A percentile compares a stretch with the other conserved stretches of the same genome.
Conservation (phyloP, 2,113 vertebrate species). For the Cygnus buccinator region DNA sequence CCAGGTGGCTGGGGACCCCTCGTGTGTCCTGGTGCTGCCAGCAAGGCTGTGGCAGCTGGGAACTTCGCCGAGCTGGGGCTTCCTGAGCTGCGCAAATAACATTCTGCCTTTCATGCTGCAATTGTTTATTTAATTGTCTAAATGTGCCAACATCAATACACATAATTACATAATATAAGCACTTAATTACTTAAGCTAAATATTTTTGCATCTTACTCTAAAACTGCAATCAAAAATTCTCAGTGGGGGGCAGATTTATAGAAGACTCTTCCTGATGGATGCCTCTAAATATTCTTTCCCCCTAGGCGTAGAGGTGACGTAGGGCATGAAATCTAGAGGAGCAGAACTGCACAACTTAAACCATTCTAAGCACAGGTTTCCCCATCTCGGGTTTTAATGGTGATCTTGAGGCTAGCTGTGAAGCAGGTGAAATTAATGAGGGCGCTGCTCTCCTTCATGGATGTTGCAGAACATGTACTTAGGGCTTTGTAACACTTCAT, state of each 20-base stretch:
- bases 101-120: neutral
- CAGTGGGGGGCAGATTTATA: slow-evolving; percentile 35
- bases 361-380: neutral
- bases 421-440: neutral
- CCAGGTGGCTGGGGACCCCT: neutral
- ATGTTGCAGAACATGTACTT: too few species aligned
- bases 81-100: neutral
- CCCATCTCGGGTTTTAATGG: neutral
- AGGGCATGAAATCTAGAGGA: neutral
- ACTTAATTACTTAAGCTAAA: slow-evolving; percentile 51
- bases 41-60: neutral
- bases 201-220: slow-evolving; percentile 13
- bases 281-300: neutral
- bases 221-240: slow-evolving; percentile 49
- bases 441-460: fast-evolving
- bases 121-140: slow-evolving; percentile 23
- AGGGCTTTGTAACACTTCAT: neutral
- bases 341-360: neutral
- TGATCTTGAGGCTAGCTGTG: neutral
- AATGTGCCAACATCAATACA: neutral
- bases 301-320: neutral
- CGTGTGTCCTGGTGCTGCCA: fast-evolving
- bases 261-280: neutral
- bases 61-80: neutral
- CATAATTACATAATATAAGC: slow-evolving; percentile 22